Conservation (phyloP, 2,113 vertebrate species). For the Diglossa brunneiventris region DNA sequence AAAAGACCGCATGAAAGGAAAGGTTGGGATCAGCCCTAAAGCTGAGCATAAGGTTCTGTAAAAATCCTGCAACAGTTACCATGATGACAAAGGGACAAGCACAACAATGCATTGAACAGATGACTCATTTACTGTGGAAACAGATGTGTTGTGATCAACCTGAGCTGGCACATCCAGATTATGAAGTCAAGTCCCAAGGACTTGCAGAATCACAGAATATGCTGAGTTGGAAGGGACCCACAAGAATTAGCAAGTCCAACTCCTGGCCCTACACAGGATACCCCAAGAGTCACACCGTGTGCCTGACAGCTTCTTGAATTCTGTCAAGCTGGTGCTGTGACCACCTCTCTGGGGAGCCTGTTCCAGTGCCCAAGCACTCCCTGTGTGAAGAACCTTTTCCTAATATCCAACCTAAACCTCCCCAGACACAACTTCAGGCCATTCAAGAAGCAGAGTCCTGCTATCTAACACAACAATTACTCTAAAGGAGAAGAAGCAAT, state of each 20-base stretch:
- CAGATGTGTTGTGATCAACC: neutral
- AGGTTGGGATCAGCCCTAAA: neutral
- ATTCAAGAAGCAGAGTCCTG: neutral
- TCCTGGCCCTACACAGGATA: neutral
- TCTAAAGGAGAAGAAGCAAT: neutral
- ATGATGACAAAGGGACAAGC: neutral
- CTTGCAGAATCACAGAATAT: neutral
- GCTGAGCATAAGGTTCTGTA: neutral
- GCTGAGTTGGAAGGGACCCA: neutral
- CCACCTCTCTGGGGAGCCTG: neutral
- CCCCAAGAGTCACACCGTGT: neutral
- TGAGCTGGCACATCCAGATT: neutral
- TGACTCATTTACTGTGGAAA: neutral
- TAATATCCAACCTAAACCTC: neutral
- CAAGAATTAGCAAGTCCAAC: neutral
- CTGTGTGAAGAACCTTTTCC: neutral
- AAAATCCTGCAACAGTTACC: neutral
- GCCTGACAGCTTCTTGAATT: neutral
- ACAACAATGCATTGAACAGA: neutral
- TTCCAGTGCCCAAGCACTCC: neutral
- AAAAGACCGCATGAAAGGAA: neutral
- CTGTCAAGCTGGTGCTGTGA: neutral
- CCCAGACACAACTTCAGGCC: neutral
- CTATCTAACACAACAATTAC: neutral
- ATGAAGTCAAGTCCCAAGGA: neutral